These are phyloP conservation scores for Barypeithes pellucidus DNA, from an alignment of 2,888 invertebrate genomes.

Conservation along the genomic window DNA sequence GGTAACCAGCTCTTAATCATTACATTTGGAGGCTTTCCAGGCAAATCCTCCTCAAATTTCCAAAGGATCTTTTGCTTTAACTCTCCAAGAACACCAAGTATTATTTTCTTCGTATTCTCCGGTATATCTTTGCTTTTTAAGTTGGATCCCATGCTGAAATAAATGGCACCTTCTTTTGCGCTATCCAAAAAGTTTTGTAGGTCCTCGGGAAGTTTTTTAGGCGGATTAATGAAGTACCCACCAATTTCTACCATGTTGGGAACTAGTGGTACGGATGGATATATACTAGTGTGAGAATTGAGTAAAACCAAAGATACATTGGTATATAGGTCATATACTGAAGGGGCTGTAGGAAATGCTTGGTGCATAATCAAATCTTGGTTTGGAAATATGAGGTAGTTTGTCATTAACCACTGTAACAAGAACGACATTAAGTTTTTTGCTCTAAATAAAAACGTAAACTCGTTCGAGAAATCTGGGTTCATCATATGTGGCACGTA, in stretches of 20 bases:
- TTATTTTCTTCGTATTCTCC: slow-evolving; percentile 70
- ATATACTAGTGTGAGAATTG: slow-evolving; percentile 72
- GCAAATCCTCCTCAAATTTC: too few relatives aligned
- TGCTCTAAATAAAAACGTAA: slow-evolving; percentile 72
- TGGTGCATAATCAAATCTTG: slow-evolving; percentile 58
- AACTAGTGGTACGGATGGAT: slow-evolving; percentile 71
- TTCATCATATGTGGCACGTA: background rate
- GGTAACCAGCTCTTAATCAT: slow-evolving; percentile 78
- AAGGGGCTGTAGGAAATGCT: slow-evolving; percentile 57
- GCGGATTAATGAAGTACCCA: slow-evolving; percentile 70
- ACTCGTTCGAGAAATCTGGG: background rate
- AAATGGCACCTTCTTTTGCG: too few relatives aligned
- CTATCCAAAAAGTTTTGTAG: slow-evolving; percentile 59
- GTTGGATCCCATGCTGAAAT: slow-evolving; percentile 77
- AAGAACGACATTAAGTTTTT: slow-evolving; percentile 70
- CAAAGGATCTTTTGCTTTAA: slow-evolving; percentile 79
- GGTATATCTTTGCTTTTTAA: slow-evolving; percentile 74
- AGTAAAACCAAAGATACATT: slow-evolving; percentile 62
- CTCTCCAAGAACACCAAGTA: slow-evolving; percentile 74
- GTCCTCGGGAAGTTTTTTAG: slow-evolving; percentile 59
- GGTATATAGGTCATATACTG: slow-evolving; percentile 57
- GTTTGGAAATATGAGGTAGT: slow-evolving; percentile 54
- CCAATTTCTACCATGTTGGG: slow-evolving; percentile 75
- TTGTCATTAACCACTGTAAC: slow-evolving; percentile 48
- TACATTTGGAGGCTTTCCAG: slow-evolving; percentile 75